Evolutionary conservation across 2,888 invertebrate genomes (phyloP).

Genomic region (Idaea straminata): DNA sequence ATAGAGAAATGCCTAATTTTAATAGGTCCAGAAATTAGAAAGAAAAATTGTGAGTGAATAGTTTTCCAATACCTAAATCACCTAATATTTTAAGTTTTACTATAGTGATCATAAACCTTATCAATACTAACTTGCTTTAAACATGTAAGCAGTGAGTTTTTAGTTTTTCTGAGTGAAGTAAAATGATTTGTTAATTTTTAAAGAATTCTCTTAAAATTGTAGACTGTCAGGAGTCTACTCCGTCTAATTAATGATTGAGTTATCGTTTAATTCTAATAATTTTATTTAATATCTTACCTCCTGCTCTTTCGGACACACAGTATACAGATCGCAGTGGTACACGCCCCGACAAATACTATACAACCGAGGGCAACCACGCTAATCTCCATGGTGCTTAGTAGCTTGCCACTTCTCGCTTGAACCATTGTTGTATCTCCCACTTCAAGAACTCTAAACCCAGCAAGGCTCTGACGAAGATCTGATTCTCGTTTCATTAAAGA

Average conservation of each 20-base stretch:
- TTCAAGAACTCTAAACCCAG: conserved; percentile 84
- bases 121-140: no score
- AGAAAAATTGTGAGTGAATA: no score
- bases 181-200: conserved; percentile 24
- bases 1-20: no score
- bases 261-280: neutral
- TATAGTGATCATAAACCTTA: no score
- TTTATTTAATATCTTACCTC: conserved; percentile 62
- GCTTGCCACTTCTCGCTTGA: conserved; percentile 56
- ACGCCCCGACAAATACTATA: conserved; percentile 89
- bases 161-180: no score
- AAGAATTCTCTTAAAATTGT: no score
- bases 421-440: conserved; percentile 74
- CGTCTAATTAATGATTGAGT: neutral
- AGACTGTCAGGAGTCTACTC: neutral
- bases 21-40: no score
- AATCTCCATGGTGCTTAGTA: conserved; percentile 86
- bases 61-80: no score
- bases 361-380: conserved; percentile 90
- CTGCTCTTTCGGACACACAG: conserved; percentile 83
- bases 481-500: conserved; percentile 81
- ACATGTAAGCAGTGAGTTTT: conserved; percentile 23
- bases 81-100: no score
- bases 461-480: conserved; percentile 82
- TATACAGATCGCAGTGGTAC: conserved; percentile 88